Evolutionary conservation across 1,140 invertebrate genomes (phyloP), one percentile per base, ranked within the genome.

Genomic region (Lerema accius): DNA sequence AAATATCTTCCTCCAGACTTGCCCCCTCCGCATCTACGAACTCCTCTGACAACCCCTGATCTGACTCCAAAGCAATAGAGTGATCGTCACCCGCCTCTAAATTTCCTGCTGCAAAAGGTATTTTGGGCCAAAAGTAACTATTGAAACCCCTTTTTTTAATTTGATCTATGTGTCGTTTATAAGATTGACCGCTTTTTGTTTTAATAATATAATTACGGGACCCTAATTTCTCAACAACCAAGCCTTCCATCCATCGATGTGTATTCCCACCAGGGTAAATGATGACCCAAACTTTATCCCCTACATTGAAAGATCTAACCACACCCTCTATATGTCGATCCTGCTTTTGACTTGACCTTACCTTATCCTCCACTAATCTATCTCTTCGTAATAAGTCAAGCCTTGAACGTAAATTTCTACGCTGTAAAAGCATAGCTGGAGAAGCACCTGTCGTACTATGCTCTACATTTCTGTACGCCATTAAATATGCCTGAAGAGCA

Each of bases 91-190:
- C n/a, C n/a, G n/a, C n/a, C n/a, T n/a, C n/a, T n/a, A n/a, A n/a
- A n/a, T n/a, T n/a, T n/a, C n/a, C n/a, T n/a, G n/a, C n/a, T n/a
- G n/a, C n/a, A n/a, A n/a, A n/a, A n/a, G n/a, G n/a, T n/a, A n/a
- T n/a, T n/a, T n/a, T n/a, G n/a, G n/a, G n/a, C n/a, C n/a, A n/a
- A n/a, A n/a, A n/a, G 19, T 23, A 23, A 23, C 19, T 5, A 23
- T 23, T 23, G 2, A 23, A 23, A 2, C 9, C 28, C 28, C 28
- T 55, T 5, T 10, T 5, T 14, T 40, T 7, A 55, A 43, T 43
- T 43, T 45, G 23, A 23, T 48, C 45, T 76, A 42, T 17, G 84
- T 69, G 92, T 90, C 81, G 91, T 73, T 86, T 93, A 9, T 7
- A 32, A 32, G 28, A 7, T 32, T 32, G 28, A 32, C 28, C 28